Conservation (phyloP, 2,113 vertebrate species). For the Brienomyrus longianalis region DNA sequence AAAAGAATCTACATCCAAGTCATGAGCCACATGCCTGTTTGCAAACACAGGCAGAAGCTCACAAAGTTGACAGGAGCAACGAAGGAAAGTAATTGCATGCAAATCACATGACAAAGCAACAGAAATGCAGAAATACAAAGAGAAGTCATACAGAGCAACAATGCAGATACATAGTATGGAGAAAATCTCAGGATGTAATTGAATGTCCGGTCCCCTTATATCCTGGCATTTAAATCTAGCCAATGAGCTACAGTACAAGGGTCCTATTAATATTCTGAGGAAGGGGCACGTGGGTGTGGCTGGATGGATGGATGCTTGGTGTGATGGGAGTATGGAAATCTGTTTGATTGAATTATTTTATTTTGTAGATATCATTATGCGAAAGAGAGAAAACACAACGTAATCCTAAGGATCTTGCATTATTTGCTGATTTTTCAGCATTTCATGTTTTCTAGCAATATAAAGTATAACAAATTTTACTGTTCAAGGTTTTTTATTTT, state of each 20-base stretch:
- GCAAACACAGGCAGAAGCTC: neutral
- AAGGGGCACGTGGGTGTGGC: neutral
- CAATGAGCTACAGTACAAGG: neutral
- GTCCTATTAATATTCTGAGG: neutral
- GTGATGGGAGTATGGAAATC: neutral
- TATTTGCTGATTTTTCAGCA: neutral
- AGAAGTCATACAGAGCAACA: neutral
- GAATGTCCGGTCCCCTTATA: neutral
- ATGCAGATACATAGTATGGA: neutral
- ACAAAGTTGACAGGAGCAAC: neutral
- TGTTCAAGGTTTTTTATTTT: neutral
- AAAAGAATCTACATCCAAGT: neutral
- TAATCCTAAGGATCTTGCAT: neutral
- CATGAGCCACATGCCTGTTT: neutral
- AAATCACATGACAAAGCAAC: neutral
- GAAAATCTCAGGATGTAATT: neutral
- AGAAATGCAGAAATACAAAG: neutral
- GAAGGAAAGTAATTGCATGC: neutral
- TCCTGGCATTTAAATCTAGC: neutral
- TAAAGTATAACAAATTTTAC: neutral
- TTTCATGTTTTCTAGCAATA: neutral
- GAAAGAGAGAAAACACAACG: neutral
- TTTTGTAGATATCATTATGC: neutral
- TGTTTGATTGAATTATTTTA: neutral
- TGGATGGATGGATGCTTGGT: neutral